Base-by-base conservation (phyloP, 2,113 vertebrate species). In the Columba janthina region DNA sequence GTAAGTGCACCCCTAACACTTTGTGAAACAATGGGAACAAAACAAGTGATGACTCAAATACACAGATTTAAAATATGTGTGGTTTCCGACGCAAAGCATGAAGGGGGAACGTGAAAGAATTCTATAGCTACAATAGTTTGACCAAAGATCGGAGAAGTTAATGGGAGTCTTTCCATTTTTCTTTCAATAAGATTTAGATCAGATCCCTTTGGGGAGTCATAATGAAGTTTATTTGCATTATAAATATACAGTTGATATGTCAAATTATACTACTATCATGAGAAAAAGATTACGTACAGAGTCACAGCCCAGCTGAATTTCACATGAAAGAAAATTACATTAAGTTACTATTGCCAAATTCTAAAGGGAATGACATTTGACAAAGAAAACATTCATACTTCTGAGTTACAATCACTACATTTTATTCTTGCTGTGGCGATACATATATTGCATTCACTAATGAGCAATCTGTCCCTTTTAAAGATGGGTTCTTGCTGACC, bases 161-260 rank as follows among this genome's bases (percentile, higher is more conserved):
- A 20, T 81, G 90, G 57, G 92, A 96, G 65, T 19, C 76, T 81
- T 92, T 92, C 75, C 64, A 86, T 92, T 95, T 89, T 95, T 92
- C 76, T 92, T 96, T 94, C 46, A 54, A 24, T 73, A 62, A 74
- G 90, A 92, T 95, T 96, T 96, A 95, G 73, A 85, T 95, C 94
- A 89, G 65, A 81, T 84, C 79, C 83, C 88, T 96, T 90, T 78
- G 80, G 94, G 93, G 80, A 95, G 61, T 72, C 76, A 62, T 90
- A 92, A 95, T 64, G 69, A 94, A 69, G 62, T 96, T 96, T 94
- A 92, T 92, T 97, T 93, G 79, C 86, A 94, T 86, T 94, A 69
- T 91, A 95, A 96, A 96, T 94, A 94, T 57, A 88, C 82, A 80
- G 71, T 50, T 86, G 82, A 94, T 94, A 93, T 22, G 77, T 92